phyloP scores from a whole-genome alignment of 2,797 vertebrate genomes.

The Clarias platycephalus region DNA sequence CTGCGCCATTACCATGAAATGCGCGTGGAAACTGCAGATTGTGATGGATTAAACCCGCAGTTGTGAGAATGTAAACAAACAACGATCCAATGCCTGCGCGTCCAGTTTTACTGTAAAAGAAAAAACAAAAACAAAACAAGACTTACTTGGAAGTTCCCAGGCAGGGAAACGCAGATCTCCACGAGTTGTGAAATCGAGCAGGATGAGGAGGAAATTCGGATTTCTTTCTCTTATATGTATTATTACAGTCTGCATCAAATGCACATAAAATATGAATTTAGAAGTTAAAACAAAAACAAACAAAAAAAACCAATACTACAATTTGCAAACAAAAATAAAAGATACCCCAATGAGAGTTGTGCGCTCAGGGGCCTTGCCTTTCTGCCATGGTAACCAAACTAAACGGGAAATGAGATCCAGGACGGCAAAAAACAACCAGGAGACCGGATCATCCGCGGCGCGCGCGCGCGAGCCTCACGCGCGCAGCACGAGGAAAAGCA shows the following conservation, averaged over 20 bases:
- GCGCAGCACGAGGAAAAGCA: no score
- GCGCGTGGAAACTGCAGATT: constrained; percentile 1
- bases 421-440: not conserved
- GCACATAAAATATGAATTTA: not conserved
- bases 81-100: not conserved
- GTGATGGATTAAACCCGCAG: not conserved
- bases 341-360: not conserved
- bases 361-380: constrained; percentile 36
- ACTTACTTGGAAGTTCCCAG: constrained; percentile 39
- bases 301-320: not conserved
- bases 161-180: not conserved
- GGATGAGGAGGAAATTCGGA: not conserved
- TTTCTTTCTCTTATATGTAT: not conserved
- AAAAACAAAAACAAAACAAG: not conserved
- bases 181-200: not conserved
- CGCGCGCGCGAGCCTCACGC: not conserved
- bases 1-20: constrained; percentile 27
- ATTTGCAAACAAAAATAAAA: not conserved
- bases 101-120: not conserved
- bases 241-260: not conserved
- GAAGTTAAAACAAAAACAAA: not conserved
- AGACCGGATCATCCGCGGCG: not conserved
- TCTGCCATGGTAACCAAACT: constrained; percentile 53
- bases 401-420: constrained; percentile 48
- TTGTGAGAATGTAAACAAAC: not conserved